Conservation (phyloP, 2,888 invertebrate species). For the Boloria selene region DNA sequence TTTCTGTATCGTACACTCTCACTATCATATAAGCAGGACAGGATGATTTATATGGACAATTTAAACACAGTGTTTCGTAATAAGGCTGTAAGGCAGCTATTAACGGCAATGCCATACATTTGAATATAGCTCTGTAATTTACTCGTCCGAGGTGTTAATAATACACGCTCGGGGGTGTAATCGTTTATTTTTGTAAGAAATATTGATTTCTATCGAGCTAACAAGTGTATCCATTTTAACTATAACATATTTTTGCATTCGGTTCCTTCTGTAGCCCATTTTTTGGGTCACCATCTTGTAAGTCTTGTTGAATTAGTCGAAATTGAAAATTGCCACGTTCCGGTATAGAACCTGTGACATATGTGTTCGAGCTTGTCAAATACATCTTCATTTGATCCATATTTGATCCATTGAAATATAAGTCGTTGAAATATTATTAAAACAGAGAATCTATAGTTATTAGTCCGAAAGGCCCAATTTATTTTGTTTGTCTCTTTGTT, state of each 20-base stretch:
- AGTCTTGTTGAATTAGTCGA: no score
- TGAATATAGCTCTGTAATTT: slow-evolving; percentile 49
- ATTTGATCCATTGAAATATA: no score
- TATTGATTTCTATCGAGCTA: slow-evolving; percentile 34
- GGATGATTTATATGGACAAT: slow-evolving; percentile 36
- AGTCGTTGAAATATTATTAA: no score
- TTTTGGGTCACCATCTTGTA: no score
- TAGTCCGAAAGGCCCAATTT: no score
- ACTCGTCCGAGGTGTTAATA: slow-evolving; percentile 47
- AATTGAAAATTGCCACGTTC: no score
- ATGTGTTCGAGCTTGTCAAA: no score
- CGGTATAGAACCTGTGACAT: no score
- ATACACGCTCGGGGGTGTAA: slow-evolving; percentile 35
- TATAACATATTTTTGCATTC: neutral
- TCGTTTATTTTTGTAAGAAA: slow-evolving; percentile 33
- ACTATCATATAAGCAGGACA: slow-evolving; percentile 13
- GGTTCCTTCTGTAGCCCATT: neutral
- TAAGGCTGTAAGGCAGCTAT: slow-evolving; percentile 40
- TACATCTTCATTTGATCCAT: no score
- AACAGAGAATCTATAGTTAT: no score
- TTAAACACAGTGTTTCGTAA: slow-evolving; percentile 35
- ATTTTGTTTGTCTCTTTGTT: no score
- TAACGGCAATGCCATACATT: slow-evolving; percentile 45
- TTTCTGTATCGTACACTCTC: neutral
- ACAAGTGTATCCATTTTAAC: slow-evolving; percentile 5